phyloP scores from a whole-genome alignment of 2,113 vertebrate species.

The Gymnocephalus cernua region DNA sequence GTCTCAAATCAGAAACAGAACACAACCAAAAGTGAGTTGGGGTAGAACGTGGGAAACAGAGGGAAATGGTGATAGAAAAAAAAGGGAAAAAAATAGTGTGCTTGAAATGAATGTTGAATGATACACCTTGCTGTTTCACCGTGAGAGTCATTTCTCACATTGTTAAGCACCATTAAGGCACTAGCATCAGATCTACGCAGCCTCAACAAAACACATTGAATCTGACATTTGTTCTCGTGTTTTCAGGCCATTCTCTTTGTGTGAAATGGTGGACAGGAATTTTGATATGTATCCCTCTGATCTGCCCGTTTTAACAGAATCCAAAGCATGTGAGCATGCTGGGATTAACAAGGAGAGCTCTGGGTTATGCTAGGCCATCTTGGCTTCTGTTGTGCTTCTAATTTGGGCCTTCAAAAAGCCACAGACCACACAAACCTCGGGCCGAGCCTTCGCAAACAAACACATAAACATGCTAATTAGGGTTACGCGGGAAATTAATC shows the following conservation, averaged over 20 bases:
- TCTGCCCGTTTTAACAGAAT: conserved; percentile 40
- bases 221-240: conserved; percentile 48
- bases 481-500: conserved; percentile 57
- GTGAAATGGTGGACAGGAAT: conserved; percentile 46
- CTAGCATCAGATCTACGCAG: conserved; percentile 39
- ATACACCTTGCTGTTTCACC: conserved; percentile 44
- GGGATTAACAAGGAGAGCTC: conserved; percentile 36
- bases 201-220: conserved; percentile 38
- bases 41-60: conserved; percentile 15
- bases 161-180: conserved; percentile 74
- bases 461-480: conserved; percentile 63
- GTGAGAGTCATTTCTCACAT: conserved; percentile 63
- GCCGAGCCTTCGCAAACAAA: conserved; percentile 57
- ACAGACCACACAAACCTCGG: conserved; percentile 65
- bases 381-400: conserved; percentile 34
- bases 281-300: conserved; percentile 35
- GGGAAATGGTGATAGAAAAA: conserved; percentile 10
- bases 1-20: conserved; percentile 7
- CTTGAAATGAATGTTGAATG: conserved; percentile 50
- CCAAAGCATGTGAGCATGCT: conserved; percentile 10
- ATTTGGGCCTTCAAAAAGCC: conserved; percentile 51
- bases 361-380: conserved; percentile 24
- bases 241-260: conserved; percentile 50
- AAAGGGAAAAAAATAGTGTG: not conserved
- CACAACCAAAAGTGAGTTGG: conserved; percentile 7